phyloP scores from a whole-genome alignment of 2,797 vertebrate species.

The Danio albolineatus region DNA sequence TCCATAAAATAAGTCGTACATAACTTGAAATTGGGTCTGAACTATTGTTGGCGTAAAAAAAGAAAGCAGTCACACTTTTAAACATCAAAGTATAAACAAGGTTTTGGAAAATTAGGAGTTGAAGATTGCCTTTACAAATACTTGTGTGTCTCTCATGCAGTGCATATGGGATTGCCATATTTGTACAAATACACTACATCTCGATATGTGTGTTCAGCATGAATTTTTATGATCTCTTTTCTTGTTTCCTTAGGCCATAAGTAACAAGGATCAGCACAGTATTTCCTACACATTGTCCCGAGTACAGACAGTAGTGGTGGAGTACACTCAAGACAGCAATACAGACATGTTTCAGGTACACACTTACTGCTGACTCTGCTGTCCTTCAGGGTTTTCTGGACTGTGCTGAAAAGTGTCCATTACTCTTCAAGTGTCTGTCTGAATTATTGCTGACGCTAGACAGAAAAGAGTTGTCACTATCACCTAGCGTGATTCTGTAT shows the following conservation, averaged over 20 bases:
- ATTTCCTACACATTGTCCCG: conserved; percentile 98
- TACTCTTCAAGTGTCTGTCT: background rate
- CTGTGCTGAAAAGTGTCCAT: background rate
- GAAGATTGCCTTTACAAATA: too few relatives aligned
- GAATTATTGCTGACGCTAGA: conserved; percentile 16
- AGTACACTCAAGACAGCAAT: conserved; percentile 96
- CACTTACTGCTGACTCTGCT: background rate
- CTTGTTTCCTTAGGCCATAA: conserved; percentile 88
- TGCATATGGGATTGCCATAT: too few relatives aligned
- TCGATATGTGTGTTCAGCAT: background rate
- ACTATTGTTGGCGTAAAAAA: too few relatives aligned
- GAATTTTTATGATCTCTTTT: conserved; percentile 3
- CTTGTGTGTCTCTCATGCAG: too few relatives aligned
- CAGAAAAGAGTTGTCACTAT: background rate
- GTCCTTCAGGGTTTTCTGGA: background rate
- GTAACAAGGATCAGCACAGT: conserved; percentile 99
- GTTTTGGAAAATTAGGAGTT: too few relatives aligned
- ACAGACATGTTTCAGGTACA: conserved; percentile 99
- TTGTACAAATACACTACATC: too few relatives aligned
- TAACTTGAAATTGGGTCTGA: too few relatives aligned
- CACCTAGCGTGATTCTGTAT: conserved; percentile 14
- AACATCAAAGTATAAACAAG: too few relatives aligned
- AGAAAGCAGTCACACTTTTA: too few relatives aligned
- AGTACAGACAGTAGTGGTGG: conserved; percentile 96
- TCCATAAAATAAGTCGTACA: too few relatives aligned